Base-by-base conservation (phyloP, 2,888 invertebrate species). In the Cephus sareptanus region DNA sequence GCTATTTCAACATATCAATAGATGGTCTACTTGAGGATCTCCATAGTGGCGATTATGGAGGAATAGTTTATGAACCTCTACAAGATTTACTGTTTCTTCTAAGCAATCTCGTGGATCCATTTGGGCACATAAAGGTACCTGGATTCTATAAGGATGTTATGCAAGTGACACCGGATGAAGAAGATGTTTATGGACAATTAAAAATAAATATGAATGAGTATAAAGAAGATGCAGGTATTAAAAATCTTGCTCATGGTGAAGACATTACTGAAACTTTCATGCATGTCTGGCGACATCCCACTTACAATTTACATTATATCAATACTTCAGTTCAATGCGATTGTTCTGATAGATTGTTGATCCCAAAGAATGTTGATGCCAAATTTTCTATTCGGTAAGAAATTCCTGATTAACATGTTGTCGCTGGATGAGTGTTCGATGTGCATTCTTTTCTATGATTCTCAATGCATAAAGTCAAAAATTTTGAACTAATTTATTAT, bases 131-230 rank as follows among this genome's bases (percentile, higher is more conserved):
- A 69, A 80, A 90, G 30, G 89, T 92, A 74, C 91, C 91, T 1
- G 83, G 88, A n/a, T 92, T 92, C 81, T 85, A 90, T 76, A 90
- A 92, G 34, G 87, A 89, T 75, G 92, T 93, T 4, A 86, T 89
- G 40, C 90, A 90, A 83, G 90, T 93, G 1, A 92, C 92, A 6
- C 92, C 93, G 0, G 92, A 92, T 75, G 92, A 92, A 83, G 93
- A 93, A 81, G 87, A 87, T 33, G 82, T 92, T 73, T 92, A 92
- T 79, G 79, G 78, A 23, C 81, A 81, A 34, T 80, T 86, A 6
- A 83, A 82, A 75, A 40, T 84, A 13, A 78, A 83, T 15, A 75
- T 80, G 34, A 79, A 82, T 11, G 84, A 85, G 40, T 86, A 84
- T 34, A 78, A 80, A 75, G 77, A 74, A n/a, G 80, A 75, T 31